Conservation (phyloP, 2,797 vertebrate genomes). For the Gymnopithys bicolor region DNA sequence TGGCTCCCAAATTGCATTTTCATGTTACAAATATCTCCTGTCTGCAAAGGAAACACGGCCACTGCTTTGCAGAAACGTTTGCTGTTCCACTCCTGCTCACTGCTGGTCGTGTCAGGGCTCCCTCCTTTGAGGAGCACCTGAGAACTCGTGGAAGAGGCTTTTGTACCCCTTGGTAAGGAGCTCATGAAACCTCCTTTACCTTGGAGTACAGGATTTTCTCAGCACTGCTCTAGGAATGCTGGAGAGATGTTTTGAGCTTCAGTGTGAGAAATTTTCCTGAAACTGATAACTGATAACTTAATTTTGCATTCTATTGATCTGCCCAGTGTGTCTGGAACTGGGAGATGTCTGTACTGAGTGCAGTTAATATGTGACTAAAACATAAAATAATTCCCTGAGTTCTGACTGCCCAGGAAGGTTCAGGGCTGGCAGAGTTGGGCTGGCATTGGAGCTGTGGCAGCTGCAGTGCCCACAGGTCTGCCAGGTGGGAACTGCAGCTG, state of each 20-base stretch:
- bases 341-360: neutral
- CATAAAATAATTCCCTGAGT: neutral
- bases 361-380: neutral
- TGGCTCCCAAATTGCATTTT: neutral
- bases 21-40: neutral
- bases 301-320: neutral
- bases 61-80: neutral
- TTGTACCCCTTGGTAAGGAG: neutral
- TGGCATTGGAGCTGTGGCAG: neutral
- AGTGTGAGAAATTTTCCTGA: neutral
- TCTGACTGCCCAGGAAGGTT: neutral
- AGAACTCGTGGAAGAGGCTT: neutral
- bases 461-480: neutral
- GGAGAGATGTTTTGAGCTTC: neutral
- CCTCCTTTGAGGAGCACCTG: neutral
- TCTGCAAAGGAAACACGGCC: neutral
- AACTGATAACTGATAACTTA: neutral
- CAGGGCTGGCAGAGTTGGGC: neutral
- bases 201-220: neutral
- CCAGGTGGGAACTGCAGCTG: rapidly evolving
- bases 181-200: neutral
- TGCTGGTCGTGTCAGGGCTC: neutral
- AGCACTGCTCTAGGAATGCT: neutral
- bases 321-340: neutral
- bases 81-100: neutral